Conservation (phyloP, 2,113 vertebrate species). For the Penelope pileata region DNA sequence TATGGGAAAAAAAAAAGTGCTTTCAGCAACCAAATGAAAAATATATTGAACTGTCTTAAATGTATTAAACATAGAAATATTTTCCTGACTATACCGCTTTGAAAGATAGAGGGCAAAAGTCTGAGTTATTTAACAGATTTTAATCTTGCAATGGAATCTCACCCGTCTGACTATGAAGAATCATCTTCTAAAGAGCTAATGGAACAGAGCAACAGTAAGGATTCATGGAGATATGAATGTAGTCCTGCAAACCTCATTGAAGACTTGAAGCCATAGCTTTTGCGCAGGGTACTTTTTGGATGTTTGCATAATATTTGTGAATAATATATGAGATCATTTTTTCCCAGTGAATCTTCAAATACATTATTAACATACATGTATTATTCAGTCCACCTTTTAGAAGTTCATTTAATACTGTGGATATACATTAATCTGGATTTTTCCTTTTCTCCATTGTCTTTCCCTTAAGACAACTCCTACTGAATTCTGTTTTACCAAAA, state of each 20-base stretch:
- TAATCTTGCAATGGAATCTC: not conserved
- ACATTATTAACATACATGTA: not conserved
- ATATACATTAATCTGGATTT: not conserved
- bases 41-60: not conserved
- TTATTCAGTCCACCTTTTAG: constrained; percentile 19
- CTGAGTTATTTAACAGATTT: not conserved
- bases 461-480: not conserved
- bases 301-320: constrained; percentile 51
- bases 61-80: not conserved
- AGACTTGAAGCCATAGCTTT: not conserved
- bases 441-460: accelerated
- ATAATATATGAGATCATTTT: constrained; percentile 53
- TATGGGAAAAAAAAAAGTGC: not conserved
- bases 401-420: constrained; percentile 4
- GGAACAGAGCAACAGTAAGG: not conserved
- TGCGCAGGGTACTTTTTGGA: constrained; percentile 1
- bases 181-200: not conserved
- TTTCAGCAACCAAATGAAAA: not conserved
- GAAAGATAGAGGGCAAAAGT: not conserved
- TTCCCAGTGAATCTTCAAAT: constrained; percentile 26
- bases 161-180: not conserved
- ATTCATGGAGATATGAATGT: not conserved
- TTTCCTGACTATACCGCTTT: not conserved
- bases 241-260: not conserved
- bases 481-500: constrained; percentile 6